Base-by-base conservation (phyloP, 2,113 vertebrate genomes). In the Xenopus borealis region DNA sequence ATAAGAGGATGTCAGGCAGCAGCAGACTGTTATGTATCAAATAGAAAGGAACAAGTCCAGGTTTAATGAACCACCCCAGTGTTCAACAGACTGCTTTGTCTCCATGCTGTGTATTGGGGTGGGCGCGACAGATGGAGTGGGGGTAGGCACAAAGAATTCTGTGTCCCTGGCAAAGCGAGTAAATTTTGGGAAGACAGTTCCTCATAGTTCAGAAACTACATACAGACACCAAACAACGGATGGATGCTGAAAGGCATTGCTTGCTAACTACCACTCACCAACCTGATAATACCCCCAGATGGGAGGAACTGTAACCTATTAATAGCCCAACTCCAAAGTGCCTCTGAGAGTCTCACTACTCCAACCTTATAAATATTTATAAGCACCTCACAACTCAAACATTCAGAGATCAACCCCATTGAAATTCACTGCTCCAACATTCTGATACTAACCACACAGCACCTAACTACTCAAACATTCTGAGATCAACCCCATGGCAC, bases 131-230 rank as follows among this genome's bases (percentile, higher is more conserved):
- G 65, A 75, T 75, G 72, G 72, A 68, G 65, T 64, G 72, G 65
- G 58, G 72, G 72, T 40, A 18, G 64, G 57, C 65, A 75, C 64
- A 75, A 52, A 62, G 72, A 65, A 75, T 55, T 17, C 57, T 40
- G 44, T 75, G 72, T 75, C 72, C 72, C 72, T 75, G 72, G 72
- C 72, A 75, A 44, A n/a, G 72, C 19, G 52, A 58, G 11, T 7
- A 45, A n/a, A 59, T 74, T 58, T 47, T 59, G 52, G 64, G 46
- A 74, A 66, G 64, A 65, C 66, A 47, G 64, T 62, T 65, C 72
- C 72, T 68, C 72, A 75, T 75, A 65, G 65, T 65, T 50, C 14
- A 64, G 27, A 18, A 62, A 27, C 12, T 27, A 66, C 63, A 74
- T 17, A 58, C 52, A 74, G 55, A 74, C 64, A 66, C 17, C 65